Percentiles rank a stretch among this genome's conserved stretches.
Evolutionary conservation across 92 coral and sea anemone genomes (phyloP).

Genomic region (Ricordea florida): DNA sequence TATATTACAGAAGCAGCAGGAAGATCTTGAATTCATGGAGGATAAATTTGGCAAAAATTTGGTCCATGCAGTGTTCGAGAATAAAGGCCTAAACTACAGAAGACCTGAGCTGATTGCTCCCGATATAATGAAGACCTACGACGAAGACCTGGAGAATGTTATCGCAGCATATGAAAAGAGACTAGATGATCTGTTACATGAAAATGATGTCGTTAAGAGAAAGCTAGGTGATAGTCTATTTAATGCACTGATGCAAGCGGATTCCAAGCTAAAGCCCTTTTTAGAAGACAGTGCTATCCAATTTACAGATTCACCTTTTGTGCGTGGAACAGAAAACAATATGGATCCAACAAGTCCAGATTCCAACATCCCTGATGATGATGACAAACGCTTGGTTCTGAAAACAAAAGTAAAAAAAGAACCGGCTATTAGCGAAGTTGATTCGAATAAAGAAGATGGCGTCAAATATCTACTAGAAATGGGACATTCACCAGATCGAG

Average conservation of each 20-base stretch:
- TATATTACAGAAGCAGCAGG: slow-evolving; percentile 53
- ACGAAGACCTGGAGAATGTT: slow-evolving; percentile 70
- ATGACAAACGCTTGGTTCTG: no score
- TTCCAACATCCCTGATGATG: no score
- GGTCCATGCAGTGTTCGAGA: slow-evolving; percentile 7
- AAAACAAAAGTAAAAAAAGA: no score
- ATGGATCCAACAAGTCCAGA: no score
- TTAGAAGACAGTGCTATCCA: no score
- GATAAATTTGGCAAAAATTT: slow-evolving; percentile 55
- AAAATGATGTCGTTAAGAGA: slow-evolving; percentile 37
- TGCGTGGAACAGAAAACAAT: no score
- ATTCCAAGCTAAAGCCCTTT: no score
- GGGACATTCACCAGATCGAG: no score
- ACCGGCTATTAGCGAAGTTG: no score
- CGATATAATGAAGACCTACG: slow-evolving; percentile 33
- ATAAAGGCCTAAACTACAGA: background rate
- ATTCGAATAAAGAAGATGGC: no score
- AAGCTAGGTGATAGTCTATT: slow-evolving; percentile 61
- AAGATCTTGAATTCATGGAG: slow-evolving; percentile 21
- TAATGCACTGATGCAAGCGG: slow-evolving; percentile 29
- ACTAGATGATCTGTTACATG: slow-evolving; percentile 36
- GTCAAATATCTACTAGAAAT: no score
- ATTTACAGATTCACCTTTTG: no score
- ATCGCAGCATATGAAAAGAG: slow-evolving; percentile 61
- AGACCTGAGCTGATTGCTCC: slow-evolving; percentile 12